Evolutionary conservation across 2,888 invertebrate genomes (phyloP), one percentile per base, ranked within the genome.

Genomic region (Auanema sp.): DNA sequence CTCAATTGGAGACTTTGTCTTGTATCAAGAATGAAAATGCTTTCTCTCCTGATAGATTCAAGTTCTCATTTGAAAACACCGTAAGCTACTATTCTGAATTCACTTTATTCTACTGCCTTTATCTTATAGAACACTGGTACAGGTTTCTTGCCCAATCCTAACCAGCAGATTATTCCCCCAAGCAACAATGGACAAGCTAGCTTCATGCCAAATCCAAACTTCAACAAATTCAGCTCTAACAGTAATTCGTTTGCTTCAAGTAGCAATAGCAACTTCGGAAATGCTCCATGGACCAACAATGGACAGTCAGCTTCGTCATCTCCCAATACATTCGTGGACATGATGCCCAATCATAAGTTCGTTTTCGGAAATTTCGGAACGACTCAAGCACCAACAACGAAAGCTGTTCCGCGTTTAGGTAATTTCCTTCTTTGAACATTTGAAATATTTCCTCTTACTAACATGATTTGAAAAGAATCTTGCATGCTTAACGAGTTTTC

Each of bases 1-100:
- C 80, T 23, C 70, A 81, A 50, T 63, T 82, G 33, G 80, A 80
- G 51, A 81, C 78, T 2, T 64, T 81, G 44, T 81, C 79, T 50
- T 81, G 81, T 60, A 71, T 69, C 61, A 65, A 69, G 3, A 60
- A 56, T 3, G 58, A 61, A 49, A 64, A 64, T 40, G 40, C 41
- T 21, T 44, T 47, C 10, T 10, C 49, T 3, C 58, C 62, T 10
- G 42, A 44, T 42, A 56, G 16, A 23, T 62, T 62, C 41, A 56
- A 56, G 18, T 50, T 24, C 25, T 51, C 55, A 42, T n/a, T 14
- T 55, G 16, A 40, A 33, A 40, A 55, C 6, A 42, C 52, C 4
- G 52, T 16, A 52, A 23, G 52, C 18, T n/a, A n/a, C n/a, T n/a
- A n/a, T n/a, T n/a, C 43, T 12, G 14, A 12, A 11, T 65, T 68